A percentile compares a stretch with the other conserved stretches of the same genome.
Conservation (phyloP, 2,797 vertebrate species). For the Myotis daubentonii region DNA sequence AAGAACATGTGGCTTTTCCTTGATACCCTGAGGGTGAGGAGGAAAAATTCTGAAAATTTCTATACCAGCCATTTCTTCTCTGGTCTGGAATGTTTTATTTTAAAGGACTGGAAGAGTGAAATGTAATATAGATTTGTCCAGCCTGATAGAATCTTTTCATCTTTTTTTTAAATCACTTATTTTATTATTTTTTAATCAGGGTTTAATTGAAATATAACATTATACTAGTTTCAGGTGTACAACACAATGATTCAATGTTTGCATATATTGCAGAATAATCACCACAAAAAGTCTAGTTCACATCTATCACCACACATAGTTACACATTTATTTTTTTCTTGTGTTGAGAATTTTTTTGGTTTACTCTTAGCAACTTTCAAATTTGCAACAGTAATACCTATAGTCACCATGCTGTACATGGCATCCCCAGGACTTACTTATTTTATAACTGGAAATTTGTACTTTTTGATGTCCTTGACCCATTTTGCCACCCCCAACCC, state of each 20-base stretch:
- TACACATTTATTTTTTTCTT: neutral
- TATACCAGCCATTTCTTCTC: neutral
- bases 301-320: neutral
- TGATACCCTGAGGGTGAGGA: neutral
- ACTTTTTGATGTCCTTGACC: neutral
- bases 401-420: neutral
- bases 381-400: neutral
- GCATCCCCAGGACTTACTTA: neutral
- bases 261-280: neutral
- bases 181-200: neutral
- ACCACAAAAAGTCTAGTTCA: neutral
- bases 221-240: neutral
- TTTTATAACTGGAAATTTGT: neutral
- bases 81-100: neutral
- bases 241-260: neutral
- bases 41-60: constrained; percentile 34
- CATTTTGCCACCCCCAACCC: neutral
- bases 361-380: neutral
- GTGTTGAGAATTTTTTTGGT: neutral
- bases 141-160: neutral
- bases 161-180: neutral
- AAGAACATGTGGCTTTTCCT: neutral
- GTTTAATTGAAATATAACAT: neutral
- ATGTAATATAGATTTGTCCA: neutral
- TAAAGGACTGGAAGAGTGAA: neutral